These are phyloP conservation scores for Taphrorychus bicolor DNA, from an alignment of 2,888 invertebrate species.

Conservation along the genomic window DNA sequence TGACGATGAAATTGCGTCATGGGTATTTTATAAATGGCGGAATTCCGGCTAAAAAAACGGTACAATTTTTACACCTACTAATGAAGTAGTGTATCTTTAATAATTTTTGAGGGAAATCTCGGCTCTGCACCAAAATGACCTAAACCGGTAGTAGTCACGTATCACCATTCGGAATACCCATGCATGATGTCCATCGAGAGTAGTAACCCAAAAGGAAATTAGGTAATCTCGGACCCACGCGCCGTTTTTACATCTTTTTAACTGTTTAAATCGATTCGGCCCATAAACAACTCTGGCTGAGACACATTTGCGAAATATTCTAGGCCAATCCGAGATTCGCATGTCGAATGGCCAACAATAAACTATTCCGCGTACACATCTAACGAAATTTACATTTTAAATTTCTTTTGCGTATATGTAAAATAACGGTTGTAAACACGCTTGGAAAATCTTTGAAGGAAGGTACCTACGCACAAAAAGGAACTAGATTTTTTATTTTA, in stretches of 20 bases:
- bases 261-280: conserved; percentile 16
- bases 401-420: conserved; percentile 1
- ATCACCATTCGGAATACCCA: no score
- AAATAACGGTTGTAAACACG: background rate
- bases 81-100: no score
- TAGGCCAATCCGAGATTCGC: conserved; percentile 17
- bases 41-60: no score
- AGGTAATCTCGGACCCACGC: conserved; percentile 13
- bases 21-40: no score
- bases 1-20: no score
- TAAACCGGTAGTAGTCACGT: no score
- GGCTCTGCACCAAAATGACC: no score
- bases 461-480: no score
- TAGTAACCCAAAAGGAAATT: conserved; percentile 3
- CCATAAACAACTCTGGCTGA: conserved; percentile 8
- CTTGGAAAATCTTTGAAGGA: background rate
- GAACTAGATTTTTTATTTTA: no score
- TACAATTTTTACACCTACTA: no score
- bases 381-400: conserved; percentile 15
- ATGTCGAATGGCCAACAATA: conserved; percentile 9
- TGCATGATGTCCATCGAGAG: background rate
- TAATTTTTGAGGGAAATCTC: no score
- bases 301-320: conserved; percentile 12
- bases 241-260: conserved; percentile 4
- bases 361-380: conserved; percentile 12